Evolutionary conservation across 92 coral and sea anemone genomes (phyloP), one percentile per base, ranked within the genome.

Genomic region (Virgularia gustaviana): DNA sequence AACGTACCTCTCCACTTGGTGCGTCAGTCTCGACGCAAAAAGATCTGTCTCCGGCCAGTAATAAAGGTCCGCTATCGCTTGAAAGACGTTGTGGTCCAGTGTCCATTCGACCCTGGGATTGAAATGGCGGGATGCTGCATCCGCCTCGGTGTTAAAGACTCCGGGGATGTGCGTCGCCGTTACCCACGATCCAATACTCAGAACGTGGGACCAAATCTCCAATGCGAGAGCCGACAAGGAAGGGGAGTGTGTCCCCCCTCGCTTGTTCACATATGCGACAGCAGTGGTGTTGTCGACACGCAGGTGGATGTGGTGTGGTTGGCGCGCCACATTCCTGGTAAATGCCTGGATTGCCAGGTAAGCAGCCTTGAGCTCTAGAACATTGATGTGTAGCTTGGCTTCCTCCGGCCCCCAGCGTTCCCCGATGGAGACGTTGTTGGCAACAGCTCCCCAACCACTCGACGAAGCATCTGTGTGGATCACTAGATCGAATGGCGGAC

Each of bases 81-180:
- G 73, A 44, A 85, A 81, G 31, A 38, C 16, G 6, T 56, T 32
- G 49, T 23, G 13, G 56, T 51, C 42, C 51, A 74, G 71, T 22
- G 80, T 35, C 86, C 86, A 81, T 70, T 85, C 84, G 23, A 71
- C 44, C 59, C 77, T 55, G 53, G 60, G 47, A n/a, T 78, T 58
- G 70, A 81, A 76, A 13, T 56, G 63, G 12, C 81, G 62, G 2
- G 90, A 81, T 7, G 82, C 85, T 27, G 43, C 85, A 86, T 89
- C 91, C 80, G 79, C 96, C 47, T 73, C 82, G 12, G 20, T 37
- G 36, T 89, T 88, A 27, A 85, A 76, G 36, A 53, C 52, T n/a
- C 90, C 86, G 0, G 84, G 78, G 9, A 85, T 81, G 67, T 85
- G 86, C 22, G 57, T 71, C 27, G 86, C 90, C 31, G 86, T 61